These are phyloP conservation scores for Pycnomerus fuliginosus DNA, from an alignment of 2,888 invertebrate species.

Conservation along the genomic window DNA sequence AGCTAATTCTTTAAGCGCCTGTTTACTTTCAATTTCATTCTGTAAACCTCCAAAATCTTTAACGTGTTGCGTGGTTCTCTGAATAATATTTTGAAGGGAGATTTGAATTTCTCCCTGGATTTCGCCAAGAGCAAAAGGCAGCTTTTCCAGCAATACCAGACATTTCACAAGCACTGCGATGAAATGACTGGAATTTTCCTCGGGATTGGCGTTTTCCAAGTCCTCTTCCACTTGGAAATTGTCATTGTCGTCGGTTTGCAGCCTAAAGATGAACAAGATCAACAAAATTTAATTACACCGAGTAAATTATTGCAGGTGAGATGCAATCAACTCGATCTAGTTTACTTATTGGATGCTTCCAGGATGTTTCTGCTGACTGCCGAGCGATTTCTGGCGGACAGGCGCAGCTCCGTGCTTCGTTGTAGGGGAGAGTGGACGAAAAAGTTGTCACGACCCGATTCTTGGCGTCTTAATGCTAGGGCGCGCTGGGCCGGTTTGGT, in stretches of 20 bases:
- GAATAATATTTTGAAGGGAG: conserved; percentile 77
- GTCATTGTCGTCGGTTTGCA: conserved; percentile 18
- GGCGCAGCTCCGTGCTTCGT: conserved; percentile 58
- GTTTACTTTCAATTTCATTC: conserved; percentile 40
- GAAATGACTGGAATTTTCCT: conserved; percentile 66
- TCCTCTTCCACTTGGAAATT: conserved; percentile 59
- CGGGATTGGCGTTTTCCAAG: conserved; percentile 59
- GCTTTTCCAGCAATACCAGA: conserved; percentile 76
- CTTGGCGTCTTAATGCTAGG: conserved; percentile 59
- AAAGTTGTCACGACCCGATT: conserved; percentile 58
- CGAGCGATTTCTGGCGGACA: conserved; percentile 58
- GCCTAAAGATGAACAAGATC: background rate
- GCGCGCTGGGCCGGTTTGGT: conserved; percentile 49
- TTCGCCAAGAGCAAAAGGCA: conserved; percentile 84
- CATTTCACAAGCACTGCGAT: conserved; percentile 84
- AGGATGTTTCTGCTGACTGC: conserved; percentile 59
- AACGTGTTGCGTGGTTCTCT: conserved; percentile 75
- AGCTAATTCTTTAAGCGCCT: conserved; percentile 58
- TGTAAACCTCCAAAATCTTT: conserved; percentile 58
- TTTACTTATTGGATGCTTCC: conserved; percentile 44
- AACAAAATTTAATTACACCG: too few species aligned
- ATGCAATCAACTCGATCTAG: too few species aligned
- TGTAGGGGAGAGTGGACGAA: conserved; percentile 56
- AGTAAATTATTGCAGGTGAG: too few species aligned
- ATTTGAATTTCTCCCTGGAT: conserved; percentile 81